Evolutionary conservation across 2,888 invertebrate genomes (phyloP).

Genomic region (Beris morrisii): DNA sequence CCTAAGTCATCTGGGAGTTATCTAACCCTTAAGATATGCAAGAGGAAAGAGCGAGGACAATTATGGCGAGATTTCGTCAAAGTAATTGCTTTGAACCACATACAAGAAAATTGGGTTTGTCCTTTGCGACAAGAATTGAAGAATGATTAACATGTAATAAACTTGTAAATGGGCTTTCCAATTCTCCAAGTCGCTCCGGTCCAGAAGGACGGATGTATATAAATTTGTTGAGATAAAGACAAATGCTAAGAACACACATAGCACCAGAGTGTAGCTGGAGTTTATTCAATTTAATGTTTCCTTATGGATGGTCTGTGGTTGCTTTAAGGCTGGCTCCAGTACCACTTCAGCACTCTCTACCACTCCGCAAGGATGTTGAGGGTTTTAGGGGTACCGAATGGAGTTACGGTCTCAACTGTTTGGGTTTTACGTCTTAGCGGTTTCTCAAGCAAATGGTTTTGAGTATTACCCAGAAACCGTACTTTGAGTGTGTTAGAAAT

Average conservation of each 20-base stretch:
- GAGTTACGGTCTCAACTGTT: slow-evolving; percentile 6
- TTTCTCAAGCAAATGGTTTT: slow-evolving; percentile 12
- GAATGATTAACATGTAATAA: slow-evolving; percentile 27
- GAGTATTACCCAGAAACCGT: background rate
- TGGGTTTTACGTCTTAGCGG: background rate
- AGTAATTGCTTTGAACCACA: slow-evolving; percentile 30
- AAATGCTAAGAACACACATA: slow-evolving; percentile 8
- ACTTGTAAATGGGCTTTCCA: slow-evolving; percentile 25
- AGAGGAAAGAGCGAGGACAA: slow-evolving; percentile 17
- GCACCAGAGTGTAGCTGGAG: slow-evolving; percentile 11
- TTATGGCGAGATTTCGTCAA: slow-evolving; percentile 28
- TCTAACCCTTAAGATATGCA: slow-evolving; percentile 2
- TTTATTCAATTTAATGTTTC: slow-evolving; percentile 29
- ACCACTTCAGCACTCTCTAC: background rate
- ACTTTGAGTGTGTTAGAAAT: background rate
- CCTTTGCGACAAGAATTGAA: slow-evolving; percentile 9
- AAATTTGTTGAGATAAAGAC: slow-evolving; percentile 30
- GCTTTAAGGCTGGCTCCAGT: slow-evolving; percentile 6
- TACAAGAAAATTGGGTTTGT: slow-evolving; percentile 22
- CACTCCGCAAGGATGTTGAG: too few relatives aligned
- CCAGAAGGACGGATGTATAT: slow-evolving; percentile 1
- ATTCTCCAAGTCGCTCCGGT: slow-evolving; percentile 1
- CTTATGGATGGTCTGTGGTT: slow-evolving; percentile 28
- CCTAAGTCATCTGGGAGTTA: too few relatives aligned
- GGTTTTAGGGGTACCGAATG: too few relatives aligned